Evolutionary conservation across 2,888 invertebrate species (phyloP).

Genomic region (Zygogramma bicolorata): DNA sequence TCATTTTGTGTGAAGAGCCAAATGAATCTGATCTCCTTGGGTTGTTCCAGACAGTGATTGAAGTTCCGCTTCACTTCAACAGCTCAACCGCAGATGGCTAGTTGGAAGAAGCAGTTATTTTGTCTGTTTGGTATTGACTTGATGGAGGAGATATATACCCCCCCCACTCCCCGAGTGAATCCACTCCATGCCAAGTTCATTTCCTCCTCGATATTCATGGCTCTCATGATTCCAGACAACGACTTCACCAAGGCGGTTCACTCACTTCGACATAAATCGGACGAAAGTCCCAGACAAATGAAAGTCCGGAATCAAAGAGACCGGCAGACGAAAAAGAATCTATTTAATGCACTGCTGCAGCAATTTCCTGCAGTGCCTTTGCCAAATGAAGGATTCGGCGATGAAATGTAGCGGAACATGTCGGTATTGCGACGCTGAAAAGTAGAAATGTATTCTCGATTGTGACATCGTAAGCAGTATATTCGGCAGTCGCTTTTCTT

Average conservation of each 20-base stretch:
- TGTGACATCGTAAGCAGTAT: constrained; percentile 17
- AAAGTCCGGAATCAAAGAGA: neutral
- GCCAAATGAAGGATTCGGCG: constrained; percentile 14
- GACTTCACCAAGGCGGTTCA: neutral
- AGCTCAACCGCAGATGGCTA: too few relatives aligned
- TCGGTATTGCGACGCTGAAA: constrained; percentile 10
- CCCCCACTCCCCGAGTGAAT: too few relatives aligned
- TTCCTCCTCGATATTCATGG: neutral
- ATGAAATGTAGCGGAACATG: constrained; percentile 20
- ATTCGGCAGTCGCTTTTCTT: neutral
- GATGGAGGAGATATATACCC: too few relatives aligned
- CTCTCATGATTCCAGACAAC: neutral
- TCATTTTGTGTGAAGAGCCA: too few relatives aligned
- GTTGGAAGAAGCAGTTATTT: too few relatives aligned
- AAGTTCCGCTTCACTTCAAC: too few relatives aligned
- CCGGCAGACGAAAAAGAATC: neutral
- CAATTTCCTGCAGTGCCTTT: constrained; percentile 9
- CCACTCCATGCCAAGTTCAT: too few relatives aligned
- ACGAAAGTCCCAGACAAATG: neutral
- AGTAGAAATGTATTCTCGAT: constrained; percentile 17
- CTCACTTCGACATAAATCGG: neutral
- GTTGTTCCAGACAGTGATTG: too few relatives aligned
- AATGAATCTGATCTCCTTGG: too few relatives aligned
- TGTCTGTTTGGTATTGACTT: too few relatives aligned
- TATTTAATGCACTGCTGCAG: constrained; percentile 9